Base-by-base conservation (phyloP, 2,797 vertebrate species). In the Schizopygopsis pylzovi region DNA sequence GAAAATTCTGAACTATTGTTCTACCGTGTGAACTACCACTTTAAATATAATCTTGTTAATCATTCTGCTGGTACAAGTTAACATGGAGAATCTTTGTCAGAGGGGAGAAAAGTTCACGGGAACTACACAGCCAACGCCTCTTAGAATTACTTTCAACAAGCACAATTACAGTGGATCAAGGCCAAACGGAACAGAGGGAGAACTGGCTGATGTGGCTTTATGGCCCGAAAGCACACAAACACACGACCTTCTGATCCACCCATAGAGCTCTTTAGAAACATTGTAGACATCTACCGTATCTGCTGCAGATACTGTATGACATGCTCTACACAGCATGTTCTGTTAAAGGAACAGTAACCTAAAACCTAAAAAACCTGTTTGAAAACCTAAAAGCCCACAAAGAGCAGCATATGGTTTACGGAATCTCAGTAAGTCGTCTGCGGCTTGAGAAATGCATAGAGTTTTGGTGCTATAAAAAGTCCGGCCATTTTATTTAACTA, bases 151-250 rank as follows among this genome's bases (percentile, higher is more conserved):
- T 85, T 56, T 87, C 76, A 86, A 70, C 39, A 73, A 41, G 76
- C 52, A 56, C 75, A 82, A 84, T 85, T 86, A 86, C 47, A 54
- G 33, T 20, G 75, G 54, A 87, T 65, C 25, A 39, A 39, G 71
- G 63, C 54, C 72, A 79, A 63, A 18, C 10, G 18, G 52, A 83
- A 81, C 61, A 88, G 83, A 68, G 81, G 47, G 33, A 83, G 68
- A 76, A 82, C 28, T 73, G 9, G 28, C 63, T 72, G 56, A 88
- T 86, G 85, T 68, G 81, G 13, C 49, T 65, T 85, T 90, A 89
- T 63, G 65, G 70, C 47, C 87, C 63, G 33, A 81, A 83, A 82
- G 63, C 70, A 90, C 81, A 90, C 80, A 87, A 52, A 56, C 41
- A 52, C 22, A 63, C 76, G 61, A 83, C 47, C 61, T 73, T 37